Evolutionary conservation across 2,888 invertebrate species (phyloP).

Genomic region (Cephonodes hylas): DNA sequence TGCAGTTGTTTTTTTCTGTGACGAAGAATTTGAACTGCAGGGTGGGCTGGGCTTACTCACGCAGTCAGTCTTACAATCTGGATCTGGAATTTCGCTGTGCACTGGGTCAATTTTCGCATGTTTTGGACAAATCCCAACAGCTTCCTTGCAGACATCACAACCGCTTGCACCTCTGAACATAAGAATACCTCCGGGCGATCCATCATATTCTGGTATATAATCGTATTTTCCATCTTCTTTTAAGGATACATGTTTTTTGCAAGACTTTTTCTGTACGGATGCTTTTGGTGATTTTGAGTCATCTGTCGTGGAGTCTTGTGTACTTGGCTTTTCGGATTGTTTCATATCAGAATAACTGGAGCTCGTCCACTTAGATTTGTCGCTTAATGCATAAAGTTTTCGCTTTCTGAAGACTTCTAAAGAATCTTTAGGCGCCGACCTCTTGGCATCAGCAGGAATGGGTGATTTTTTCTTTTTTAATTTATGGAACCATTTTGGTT

Average conservation of each 20-base stretch:
- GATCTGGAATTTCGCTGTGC: constrained; percentile 32
- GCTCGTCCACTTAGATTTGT: constrained; percentile 45
- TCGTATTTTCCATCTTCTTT: constrained; percentile 30
- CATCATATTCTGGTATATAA: constrained; percentile 20
- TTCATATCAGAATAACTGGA: constrained; percentile 13
- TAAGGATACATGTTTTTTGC: constrained; percentile 47
- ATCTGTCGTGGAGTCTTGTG: constrained; percentile 25
- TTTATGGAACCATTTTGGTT: constrained; percentile 20
- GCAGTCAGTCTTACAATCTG: constrained; percentile 35
- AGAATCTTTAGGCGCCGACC: constrained; percentile 62
- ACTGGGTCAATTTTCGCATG: constrained; percentile 30
- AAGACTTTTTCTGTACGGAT: constrained; percentile 6
- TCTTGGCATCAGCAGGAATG: constrained; percentile 19
- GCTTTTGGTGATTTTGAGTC: constrained; percentile 22
- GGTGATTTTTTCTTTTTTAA: constrained; percentile 21
- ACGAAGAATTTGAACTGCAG: constrained; percentile 24
- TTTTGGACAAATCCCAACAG: constrained; percentile 26
- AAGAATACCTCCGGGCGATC: constrained; percentile 39
- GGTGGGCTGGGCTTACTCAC: constrained; percentile 27
- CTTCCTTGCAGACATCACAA: constrained; percentile 34
- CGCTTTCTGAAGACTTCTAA: constrained; percentile 58
- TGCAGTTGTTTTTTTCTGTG: not conserved
- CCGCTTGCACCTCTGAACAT: constrained; percentile 32
- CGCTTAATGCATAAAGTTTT: constrained; percentile 48
- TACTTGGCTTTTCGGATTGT: constrained; percentile 29